These are phyloP conservation scores for Heliothis peltigera DNA, from an alignment of 2,888 invertebrate genomes.

Conservation along the genomic window DNA sequence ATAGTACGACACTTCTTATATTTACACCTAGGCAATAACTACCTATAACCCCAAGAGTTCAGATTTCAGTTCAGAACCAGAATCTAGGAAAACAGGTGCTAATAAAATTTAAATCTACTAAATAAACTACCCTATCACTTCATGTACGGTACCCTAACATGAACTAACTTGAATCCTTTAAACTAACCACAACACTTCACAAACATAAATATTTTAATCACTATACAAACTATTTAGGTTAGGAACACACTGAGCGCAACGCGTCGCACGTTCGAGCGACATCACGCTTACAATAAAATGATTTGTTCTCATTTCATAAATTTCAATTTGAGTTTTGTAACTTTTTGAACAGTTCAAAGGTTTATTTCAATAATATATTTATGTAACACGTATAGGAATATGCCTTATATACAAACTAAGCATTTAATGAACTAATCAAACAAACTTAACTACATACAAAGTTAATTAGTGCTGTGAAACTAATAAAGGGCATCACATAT, in stretches of 20 bases:
- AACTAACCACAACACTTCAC: constrained; percentile 54
- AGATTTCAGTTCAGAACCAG: neutral
- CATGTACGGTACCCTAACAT: constrained; percentile 23
- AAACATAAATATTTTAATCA: constrained; percentile 60
- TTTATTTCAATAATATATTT: too few relatives aligned
- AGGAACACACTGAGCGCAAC: constrained; percentile 17
- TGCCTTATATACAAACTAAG: too few relatives aligned
- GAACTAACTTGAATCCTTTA: constrained; percentile 31
- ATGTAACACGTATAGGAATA: too few relatives aligned
- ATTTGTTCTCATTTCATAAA: too few relatives aligned
- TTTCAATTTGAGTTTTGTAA: too few relatives aligned
- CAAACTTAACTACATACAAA: too few relatives aligned
- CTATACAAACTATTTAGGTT: constrained; percentile 31
- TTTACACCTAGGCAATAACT: neutral
- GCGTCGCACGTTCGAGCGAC: constrained; percentile 2
- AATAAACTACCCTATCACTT: neutral
- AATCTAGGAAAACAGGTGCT: neutral
- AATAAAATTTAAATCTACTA: neutral
- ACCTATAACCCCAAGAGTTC: neutral
- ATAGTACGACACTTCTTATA: too few relatives aligned
- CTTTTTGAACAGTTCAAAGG: too few relatives aligned
- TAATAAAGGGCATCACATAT: too few relatives aligned
- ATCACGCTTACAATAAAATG: neutral
- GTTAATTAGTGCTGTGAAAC: too few relatives aligned
- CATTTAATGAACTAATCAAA: too few relatives aligned